phyloP scores from a whole-genome alignment of 2,888 invertebrate species.

The Philopedon plagiatum region DNA sequence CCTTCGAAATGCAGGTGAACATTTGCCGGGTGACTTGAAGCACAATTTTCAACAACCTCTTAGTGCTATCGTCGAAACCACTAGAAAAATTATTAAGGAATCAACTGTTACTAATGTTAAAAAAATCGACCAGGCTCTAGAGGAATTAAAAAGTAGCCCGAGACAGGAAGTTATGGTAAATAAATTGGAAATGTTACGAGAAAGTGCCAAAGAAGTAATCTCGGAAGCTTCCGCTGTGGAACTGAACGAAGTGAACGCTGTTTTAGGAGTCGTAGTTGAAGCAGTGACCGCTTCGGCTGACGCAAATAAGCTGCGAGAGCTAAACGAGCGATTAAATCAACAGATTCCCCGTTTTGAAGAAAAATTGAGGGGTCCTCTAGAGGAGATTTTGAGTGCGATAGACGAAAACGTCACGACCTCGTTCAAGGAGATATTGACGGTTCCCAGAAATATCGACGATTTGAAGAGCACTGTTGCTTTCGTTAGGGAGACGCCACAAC shows the following conservation, averaged over 20 bases:
- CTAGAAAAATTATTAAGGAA: not conserved
- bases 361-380: not conserved
- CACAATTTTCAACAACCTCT: not conserved
- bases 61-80: not conserved
- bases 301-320: not conserved
- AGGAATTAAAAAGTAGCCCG: not conserved
- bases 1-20: not conserved
- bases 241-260: constrained; percentile 28
- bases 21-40: not conserved
- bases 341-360: not conserved
- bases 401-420: not conserved
- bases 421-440: not conserved
- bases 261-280: constrained; percentile 24
- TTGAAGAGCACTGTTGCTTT: constrained; percentile 21
- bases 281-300: not conserved
- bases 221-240: not conserved
- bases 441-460: constrained; percentile 26
- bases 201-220: not conserved
- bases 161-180: not conserved
- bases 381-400: not conserved
- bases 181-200: not conserved
- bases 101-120: not conserved
- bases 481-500: not conserved
- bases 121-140: not conserved
- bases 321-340: not conserved